Percentiles rank a stretch among this genome's conserved stretches.
Conservation (phyloP, 2,113 vertebrate genomes). For the Neogobius melanostomus region DNA sequence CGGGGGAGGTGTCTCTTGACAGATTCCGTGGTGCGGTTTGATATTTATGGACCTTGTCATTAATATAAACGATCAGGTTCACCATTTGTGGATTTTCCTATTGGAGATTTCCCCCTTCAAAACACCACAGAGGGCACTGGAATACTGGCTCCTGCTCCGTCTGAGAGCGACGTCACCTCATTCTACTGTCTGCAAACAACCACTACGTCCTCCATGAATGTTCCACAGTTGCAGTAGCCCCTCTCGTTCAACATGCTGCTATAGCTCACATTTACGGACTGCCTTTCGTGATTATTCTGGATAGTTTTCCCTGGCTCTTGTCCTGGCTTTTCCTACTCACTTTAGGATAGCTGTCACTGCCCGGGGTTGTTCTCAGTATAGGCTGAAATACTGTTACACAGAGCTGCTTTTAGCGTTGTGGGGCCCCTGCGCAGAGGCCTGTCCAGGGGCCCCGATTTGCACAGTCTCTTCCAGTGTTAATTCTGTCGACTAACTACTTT, state of each 20-base stretch:
- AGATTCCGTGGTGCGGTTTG: not conserved
- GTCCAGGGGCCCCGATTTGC: too few species aligned
- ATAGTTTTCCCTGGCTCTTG: slow-evolving; percentile 65
- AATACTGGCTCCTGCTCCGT: not conserved
- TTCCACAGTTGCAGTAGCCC: slow-evolving; percentile 66
- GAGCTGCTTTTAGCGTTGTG: too few species aligned
- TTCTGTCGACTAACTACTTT: too few species aligned
- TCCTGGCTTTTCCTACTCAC: slow-evolving; percentile 61
- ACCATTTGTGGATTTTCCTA: too few species aligned
- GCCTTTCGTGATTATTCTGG: slow-evolving; percentile 55
- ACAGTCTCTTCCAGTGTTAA: too few species aligned
- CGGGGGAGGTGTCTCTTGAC: not conserved
- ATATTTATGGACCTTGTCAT: not conserved
- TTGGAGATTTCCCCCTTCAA: too few species aligned
- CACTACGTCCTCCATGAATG: slow-evolving; percentile 62
- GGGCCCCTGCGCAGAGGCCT: too few species aligned
- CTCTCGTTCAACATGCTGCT: slow-evolving; percentile 51
- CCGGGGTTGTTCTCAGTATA: slow-evolving; percentile 69
- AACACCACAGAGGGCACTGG: too few species aligned
- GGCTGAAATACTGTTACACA: slow-evolving; percentile 72
- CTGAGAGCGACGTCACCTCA: not conserved
- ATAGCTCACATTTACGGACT: slow-evolving; percentile 59
- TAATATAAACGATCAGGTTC: too few species aligned
- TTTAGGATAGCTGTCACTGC: slow-evolving; percentile 73
- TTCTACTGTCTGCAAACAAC: slow-evolving; percentile 1